These are phyloP conservation scores for Symphodus melops DNA, from an alignment of 2,113 vertebrate species.

Conservation along the genomic window DNA sequence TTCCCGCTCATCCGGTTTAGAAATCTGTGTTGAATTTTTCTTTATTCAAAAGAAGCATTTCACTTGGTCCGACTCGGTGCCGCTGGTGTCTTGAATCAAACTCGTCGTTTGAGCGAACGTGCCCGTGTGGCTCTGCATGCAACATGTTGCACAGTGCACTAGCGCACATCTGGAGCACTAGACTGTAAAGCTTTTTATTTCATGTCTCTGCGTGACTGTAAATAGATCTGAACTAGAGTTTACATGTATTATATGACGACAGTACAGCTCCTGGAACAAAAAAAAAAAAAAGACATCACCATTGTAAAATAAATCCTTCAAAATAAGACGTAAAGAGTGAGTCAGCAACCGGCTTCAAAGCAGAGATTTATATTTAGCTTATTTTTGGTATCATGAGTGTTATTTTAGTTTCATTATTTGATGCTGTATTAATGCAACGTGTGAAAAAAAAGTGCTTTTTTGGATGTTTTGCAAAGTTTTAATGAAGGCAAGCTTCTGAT, in stretches of 20 bases:
- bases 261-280: not conserved
- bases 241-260: constrained; percentile 33
- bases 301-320: constrained; percentile 5
- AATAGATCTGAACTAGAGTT: constrained; percentile 31
- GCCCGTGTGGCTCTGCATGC: constrained; percentile 41
- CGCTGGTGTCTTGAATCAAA: not conserved
- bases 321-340: not conserved
- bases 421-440: constrained; percentile 9
- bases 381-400: constrained; percentile 23
- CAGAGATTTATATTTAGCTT: constrained; percentile 7
- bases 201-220: constrained; percentile 40
- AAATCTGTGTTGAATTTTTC: too few relatives aligned
- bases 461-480: not conserved
- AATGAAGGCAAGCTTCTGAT: not conserved
- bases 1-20: too few relatives aligned
- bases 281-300: not conserved
- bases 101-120: not conserved
- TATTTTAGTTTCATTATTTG: constrained; percentile 26
- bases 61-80: not conserved
- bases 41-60: too few relatives aligned
- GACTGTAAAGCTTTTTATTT: constrained; percentile 78
- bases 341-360: not conserved
- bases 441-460: constrained; percentile 1
- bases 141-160: constrained; percentile 72
- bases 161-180: constrained; percentile 78